Conservation (phyloP, 2,797 vertebrate species). For the Hafferia zeledoni region DNA sequence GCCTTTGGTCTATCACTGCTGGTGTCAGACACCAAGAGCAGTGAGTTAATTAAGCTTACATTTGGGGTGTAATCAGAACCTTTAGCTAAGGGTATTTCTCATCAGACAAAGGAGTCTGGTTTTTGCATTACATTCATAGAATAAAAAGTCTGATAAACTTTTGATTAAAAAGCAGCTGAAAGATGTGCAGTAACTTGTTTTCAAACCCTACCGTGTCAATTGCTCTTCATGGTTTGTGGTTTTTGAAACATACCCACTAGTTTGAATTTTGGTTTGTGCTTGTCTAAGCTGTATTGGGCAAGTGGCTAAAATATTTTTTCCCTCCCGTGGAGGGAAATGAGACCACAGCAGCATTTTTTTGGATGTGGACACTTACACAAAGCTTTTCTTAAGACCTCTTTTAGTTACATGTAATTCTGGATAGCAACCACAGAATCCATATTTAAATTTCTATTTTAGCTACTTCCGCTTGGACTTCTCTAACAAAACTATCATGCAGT, state of each 20-base stretch:
- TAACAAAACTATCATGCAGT: not conserved
- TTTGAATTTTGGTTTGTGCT: slow-evolving; percentile 18
- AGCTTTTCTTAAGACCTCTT: not conserved
- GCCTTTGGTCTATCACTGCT: not conserved
- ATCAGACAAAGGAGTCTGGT: not conserved
- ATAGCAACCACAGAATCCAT: slow-evolving; percentile 13
- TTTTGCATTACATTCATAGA: not conserved
- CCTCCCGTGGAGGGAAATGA: not conserved
- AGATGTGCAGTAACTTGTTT: not conserved
- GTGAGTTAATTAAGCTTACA: not conserved
- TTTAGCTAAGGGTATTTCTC: not conserved
- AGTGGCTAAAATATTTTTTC: not conserved
- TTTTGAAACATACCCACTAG: not conserved
- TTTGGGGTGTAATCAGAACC: not conserved
- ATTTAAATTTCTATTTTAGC: slow-evolving; percentile 27
- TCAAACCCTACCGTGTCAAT: not conserved
- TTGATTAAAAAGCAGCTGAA: not conserved
- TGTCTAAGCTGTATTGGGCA: not conserved
- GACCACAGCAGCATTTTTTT: not conserved
- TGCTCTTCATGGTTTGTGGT: not conserved
- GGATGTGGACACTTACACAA: not conserved
- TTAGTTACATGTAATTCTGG: not conserved
- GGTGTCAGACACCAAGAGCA: not conserved
- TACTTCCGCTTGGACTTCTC: not conserved
- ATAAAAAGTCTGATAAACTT: not conserved